Evolutionary conservation across 2,113 vertebrate species (phyloP).

Genomic region (Xyrauchen texanus): DNA sequence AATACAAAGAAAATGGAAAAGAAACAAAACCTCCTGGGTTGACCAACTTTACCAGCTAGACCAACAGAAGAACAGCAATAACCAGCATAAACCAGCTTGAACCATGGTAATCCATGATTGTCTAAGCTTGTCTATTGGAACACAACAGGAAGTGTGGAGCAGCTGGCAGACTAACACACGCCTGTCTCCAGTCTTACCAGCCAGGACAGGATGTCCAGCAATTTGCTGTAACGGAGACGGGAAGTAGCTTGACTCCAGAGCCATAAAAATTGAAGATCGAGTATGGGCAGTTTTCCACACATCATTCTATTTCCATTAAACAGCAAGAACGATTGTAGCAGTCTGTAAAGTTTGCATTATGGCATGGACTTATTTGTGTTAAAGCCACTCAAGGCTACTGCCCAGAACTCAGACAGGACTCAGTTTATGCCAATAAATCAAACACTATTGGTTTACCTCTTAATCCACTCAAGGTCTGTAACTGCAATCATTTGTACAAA

Average conservation of each 20-base stretch:
- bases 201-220: slow-evolving; percentile 1
- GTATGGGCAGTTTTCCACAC: slow-evolving; percentile 39
- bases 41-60: too few species aligned
- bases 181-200: background rate
- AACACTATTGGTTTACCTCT: slow-evolving; percentile 24
- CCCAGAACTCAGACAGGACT: slow-evolving; percentile 24
- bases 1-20: too few species aligned
- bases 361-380: slow-evolving; percentile 34
- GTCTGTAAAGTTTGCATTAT: slow-evolving; percentile 47
- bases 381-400: slow-evolving; percentile 42
- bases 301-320: slow-evolving; percentile 56
- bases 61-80: too few species aligned
- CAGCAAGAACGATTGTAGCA: slow-evolving; percentile 55
- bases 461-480: slow-evolving; percentile 15
- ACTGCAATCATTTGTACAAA: background rate
- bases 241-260: slow-evolving; percentile 28
- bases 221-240: slow-evolving; percentile 40
- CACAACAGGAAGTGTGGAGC: background rate
- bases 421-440: slow-evolving; percentile 3
- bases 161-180: background rate
- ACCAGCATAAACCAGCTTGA: too few species aligned
- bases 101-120: too few species aligned
- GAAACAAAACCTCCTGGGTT: too few species aligned
- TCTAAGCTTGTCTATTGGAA: too few species aligned
- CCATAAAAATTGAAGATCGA: slow-evolving; percentile 53